Conservation (phyloP, 2,888 invertebrate species). For the Noctua janthina region DNA sequence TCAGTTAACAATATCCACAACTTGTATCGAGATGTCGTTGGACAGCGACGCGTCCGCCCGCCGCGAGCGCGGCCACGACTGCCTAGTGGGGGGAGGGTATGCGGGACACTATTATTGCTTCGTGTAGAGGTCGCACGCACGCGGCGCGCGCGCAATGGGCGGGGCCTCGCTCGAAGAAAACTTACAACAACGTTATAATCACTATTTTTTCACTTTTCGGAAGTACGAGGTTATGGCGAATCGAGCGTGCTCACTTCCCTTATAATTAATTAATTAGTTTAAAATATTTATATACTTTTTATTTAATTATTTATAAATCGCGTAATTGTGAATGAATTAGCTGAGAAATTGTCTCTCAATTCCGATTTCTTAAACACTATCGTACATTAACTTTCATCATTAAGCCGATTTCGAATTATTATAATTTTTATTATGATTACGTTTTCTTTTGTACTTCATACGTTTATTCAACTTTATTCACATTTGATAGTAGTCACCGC, state of each 20-base stretch:
- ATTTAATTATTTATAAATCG: slow-evolving; percentile 61
- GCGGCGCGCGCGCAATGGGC: slow-evolving; percentile 39
- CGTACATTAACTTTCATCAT: slow-evolving; percentile 77
- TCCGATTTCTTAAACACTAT: slow-evolving; percentile 85
- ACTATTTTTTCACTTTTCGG: slow-evolving; percentile 72
- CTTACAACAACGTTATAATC: slow-evolving; percentile 73
- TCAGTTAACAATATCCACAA: slow-evolving; percentile 80
- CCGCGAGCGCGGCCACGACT: slow-evolving; percentile 20
- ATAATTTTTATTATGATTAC: slow-evolving; percentile 80
- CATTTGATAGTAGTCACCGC: slow-evolving; percentile 77
- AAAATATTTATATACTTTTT: slow-evolving; percentile 62
- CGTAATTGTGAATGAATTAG: slow-evolving; percentile 68
- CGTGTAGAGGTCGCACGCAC: slow-evolving; percentile 4
- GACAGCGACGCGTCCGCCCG: slow-evolving; percentile 69
- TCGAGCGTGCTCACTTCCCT: slow-evolving; percentile 71
- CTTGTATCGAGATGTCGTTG: slow-evolving; percentile 77
- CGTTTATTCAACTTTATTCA: slow-evolving; percentile 60
- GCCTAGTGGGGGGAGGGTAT: too few species aligned
- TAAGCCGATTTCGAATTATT: slow-evolving; percentile 85
- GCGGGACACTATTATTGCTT: neutral
- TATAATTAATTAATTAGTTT: slow-evolving; percentile 64
- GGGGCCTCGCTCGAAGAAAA: slow-evolving; percentile 63
- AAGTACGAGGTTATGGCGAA: slow-evolving; percentile 77
- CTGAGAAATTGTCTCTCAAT: slow-evolving; percentile 80
- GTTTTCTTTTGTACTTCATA: slow-evolving; percentile 87